phyloP scores from a whole-genome alignment of 1,140 invertebrate species.

The Ips typographus region DNA sequence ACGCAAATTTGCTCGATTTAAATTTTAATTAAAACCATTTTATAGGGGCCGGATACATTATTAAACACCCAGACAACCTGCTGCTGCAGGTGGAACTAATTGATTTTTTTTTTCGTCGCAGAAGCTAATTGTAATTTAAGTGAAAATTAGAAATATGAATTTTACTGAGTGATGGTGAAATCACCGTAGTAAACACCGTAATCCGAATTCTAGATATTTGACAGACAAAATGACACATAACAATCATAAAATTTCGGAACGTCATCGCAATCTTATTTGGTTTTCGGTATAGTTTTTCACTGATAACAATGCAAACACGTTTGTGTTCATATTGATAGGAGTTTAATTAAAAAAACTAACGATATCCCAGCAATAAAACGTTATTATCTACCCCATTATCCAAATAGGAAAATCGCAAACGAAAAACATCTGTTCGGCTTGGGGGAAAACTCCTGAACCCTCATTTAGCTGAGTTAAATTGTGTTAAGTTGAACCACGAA shows the following conservation, averaged over 20 bases:
- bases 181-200: background rate
- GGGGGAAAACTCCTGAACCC: too few relatives aligned
- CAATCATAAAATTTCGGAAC: background rate
- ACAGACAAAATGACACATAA: too few relatives aligned
- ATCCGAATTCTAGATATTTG: too few relatives aligned
- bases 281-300: background rate
- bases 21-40: conserved; percentile 27
- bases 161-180: background rate
- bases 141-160: background rate
- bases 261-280: background rate
- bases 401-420: conserved; percentile 8
- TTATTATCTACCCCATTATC: conserved; percentile 5
- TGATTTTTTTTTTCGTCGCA: conserved; percentile 15
- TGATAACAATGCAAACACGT: background rate
- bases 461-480: too few relatives aligned
- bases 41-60: conserved; percentile 25
- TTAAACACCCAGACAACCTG: conserved; percentile 21
- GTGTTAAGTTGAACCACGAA: too few relatives aligned
- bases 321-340: background rate
- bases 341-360: conserved; percentile 8
- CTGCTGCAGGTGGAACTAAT: conserved; percentile 22
- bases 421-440: conserved; percentile 9
- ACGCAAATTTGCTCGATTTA: conserved; percentile 9
- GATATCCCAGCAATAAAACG: conserved; percentile 4
- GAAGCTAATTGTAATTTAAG: conserved; percentile 8